Evolutionary conservation across 2,888 invertebrate genomes (phyloP), one percentile per base, ranked within the genome.

Genomic region (Diaperis boleti): DNA sequence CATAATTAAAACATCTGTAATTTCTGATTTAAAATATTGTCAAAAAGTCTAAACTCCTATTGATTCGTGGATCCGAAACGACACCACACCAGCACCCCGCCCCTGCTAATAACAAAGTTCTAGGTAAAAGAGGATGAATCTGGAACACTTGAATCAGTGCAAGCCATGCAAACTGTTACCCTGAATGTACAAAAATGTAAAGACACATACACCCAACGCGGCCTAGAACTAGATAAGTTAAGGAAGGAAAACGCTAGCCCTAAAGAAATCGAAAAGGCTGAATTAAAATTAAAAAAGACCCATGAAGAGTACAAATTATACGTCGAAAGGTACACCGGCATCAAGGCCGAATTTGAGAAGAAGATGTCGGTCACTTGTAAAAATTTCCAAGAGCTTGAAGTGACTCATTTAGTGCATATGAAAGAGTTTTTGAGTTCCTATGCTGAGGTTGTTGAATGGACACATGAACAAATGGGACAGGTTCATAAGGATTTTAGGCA

Each of bases 371-470:
- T 90, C 69, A 93, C 95, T 33, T 95, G 95, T 82, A 91, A 91
- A 88, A 92, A 94, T 79, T 98, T 97, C 79, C 97, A 98, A 86
- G 95, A 94, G 81, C 89, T 96, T 14, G 97, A 98, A 82, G 94
- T 95, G 77, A 89, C 91, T 59, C 96, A 97, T 82, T 83, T 97
- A 70, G 90, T 90, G 72, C 95, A 95, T 80, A 96, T 98, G 96
- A 95, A 95, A 79, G 94, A 95, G 75, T 97, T 97, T 86, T 86
- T 97, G 33, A 92, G 92, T 74, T 89, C 89, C 3, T 97, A 96
- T 81, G 89, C 93, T 64, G 92, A 94, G 76, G 88, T 95, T 65
- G 86, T 95, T 72, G 94, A 96, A 77, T 90, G 90, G 77, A 94
- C 95, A 78, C 95, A 96, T 82, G 93, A 92, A 73, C 88, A 94